These are phyloP conservation scores for Folsomia candida DNA, from an alignment of 2,888 invertebrate genomes.

Conservation along the genomic window DNA sequence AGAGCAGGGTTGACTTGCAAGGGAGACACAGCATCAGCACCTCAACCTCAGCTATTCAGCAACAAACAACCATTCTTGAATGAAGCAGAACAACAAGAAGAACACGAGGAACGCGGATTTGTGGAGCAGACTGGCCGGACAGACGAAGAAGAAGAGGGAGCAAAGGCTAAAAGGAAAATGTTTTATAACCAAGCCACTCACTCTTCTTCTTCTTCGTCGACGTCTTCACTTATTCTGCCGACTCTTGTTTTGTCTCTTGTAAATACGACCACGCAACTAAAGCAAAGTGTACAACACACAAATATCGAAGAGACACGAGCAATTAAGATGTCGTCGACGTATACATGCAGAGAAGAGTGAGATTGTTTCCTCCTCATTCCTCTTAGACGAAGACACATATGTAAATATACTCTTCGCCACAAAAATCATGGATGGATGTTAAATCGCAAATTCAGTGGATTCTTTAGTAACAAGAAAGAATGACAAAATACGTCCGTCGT, in stretches of 20 bases:
- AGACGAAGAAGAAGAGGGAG: neutral
- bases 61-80: too few species aligned
- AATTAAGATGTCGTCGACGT: neutral
- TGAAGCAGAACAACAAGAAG: neutral
- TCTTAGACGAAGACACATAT: too few species aligned
- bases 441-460: too few species aligned
- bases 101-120: neutral
- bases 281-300: neutral
- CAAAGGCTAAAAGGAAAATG: neutral
- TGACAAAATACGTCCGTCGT: too few species aligned
- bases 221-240: neutral
- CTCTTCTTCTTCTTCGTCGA: too few species aligned
- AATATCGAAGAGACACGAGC: neutral
- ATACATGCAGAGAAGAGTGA: neutral
- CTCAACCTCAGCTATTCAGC: too few species aligned
- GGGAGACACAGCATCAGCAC: too few species aligned
- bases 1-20: neutral
- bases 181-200: neutral
- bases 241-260: neutral
- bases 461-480: too few species aligned
- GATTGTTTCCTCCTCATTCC: neutral
- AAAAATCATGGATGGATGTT: too few species aligned
- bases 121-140: neutral
- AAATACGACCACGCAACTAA: neutral
- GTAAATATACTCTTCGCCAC: too few species aligned